Base-by-base conservation (phyloP, 2,113 vertebrate species). In the Eptesicus fuscus region DNA sequence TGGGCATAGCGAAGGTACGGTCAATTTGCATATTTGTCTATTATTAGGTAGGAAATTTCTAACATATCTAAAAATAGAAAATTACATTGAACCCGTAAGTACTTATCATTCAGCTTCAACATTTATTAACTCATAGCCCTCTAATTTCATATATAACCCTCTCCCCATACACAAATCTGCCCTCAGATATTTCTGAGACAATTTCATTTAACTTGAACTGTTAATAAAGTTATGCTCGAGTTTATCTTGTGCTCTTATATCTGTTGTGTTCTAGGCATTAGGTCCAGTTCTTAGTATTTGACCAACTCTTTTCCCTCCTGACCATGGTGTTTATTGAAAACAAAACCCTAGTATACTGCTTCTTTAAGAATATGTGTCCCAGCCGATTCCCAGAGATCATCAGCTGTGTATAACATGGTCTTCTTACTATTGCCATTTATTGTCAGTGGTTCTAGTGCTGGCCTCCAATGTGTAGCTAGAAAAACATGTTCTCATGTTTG, bases 201-300 rank as follows among this genome's bases (percentile, higher is more conserved):
- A 30, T 70, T 85, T 53, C 37, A 84, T 56, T 83, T 85, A 82
- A 87, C 25, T 88, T 93, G 83, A 93, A 88, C 53, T 83, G 77
- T 79, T 44, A n/a, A 78, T 74, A 89, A 47, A 37, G 11, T 78
- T 93, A 16, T 65, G 7, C 12, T 40, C 82, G 40, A 93, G 20
- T 77, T 73, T 67, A 78, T 56, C 9, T n/a, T 91, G 63, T 47
- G 16, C 8, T 44, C 4, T 78, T 86, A 12, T 53, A 2, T 65
- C 14, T 23, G 2, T 30, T 79, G 37, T 90, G 25, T 70, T 42
- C 16, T 61, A 69, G 37, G 74, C 20, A 56, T 80, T 90, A 74
- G 32, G 32, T 65, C 42, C 23, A 42, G 12, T 79, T 87, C 42
- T 83, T 74, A 40, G 51, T 76, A n/a, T 79, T 74, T 80, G 56